Conservation (phyloP, 2,888 invertebrate species). For the Choreutis nemorana region DNA sequence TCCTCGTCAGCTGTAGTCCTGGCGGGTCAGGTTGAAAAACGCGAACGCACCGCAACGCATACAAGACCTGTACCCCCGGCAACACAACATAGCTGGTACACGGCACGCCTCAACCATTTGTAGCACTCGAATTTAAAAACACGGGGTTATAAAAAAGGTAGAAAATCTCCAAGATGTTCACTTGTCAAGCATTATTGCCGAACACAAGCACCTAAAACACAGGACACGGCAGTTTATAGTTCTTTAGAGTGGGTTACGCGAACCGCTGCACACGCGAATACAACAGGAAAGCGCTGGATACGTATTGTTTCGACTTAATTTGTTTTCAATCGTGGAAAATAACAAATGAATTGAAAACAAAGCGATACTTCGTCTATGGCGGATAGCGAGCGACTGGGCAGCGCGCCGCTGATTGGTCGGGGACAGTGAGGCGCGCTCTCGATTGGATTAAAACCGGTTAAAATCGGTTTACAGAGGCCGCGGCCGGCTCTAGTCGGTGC, state of each 20-base stretch:
- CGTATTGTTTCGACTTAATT: too few relatives aligned
- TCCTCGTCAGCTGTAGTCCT: slow-evolving; percentile 62
- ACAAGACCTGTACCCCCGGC: slow-evolving; percentile 33
- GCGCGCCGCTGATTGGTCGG: slow-evolving; percentile 47
- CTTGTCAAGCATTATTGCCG: slow-evolving; percentile 1
- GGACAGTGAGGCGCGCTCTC: slow-evolving; percentile 38
- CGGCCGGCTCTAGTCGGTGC: slow-evolving; percentile 52
- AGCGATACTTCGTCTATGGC: slow-evolving; percentile 25
- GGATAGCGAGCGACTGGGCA: slow-evolving; percentile 40
- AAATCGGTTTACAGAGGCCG: slow-evolving; percentile 49
- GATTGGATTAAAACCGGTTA: slow-evolving; percentile 55
- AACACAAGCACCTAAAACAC: too few relatives aligned
- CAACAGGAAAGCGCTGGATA: too few relatives aligned
- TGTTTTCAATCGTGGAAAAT: too few relatives aligned
- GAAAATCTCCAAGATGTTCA: too few relatives aligned
- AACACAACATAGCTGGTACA: slow-evolving; percentile 55
- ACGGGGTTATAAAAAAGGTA: slow-evolving; percentile 16
- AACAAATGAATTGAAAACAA: slow-evolving; percentile 20
- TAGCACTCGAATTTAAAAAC: slow-evolving; percentile 25
- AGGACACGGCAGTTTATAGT: too few relatives aligned
- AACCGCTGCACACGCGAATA: too few relatives aligned
- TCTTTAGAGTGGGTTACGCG: too few relatives aligned
- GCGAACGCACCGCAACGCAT: slow-evolving; percentile 50
- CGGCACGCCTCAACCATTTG: slow-evolving; percentile 47
- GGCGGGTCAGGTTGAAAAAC: slow-evolving; percentile 56